Evolutionary conservation across 92 coral and sea anemone genomes (phyloP).

Genomic region (Epizoanthus rinbou): DNA sequence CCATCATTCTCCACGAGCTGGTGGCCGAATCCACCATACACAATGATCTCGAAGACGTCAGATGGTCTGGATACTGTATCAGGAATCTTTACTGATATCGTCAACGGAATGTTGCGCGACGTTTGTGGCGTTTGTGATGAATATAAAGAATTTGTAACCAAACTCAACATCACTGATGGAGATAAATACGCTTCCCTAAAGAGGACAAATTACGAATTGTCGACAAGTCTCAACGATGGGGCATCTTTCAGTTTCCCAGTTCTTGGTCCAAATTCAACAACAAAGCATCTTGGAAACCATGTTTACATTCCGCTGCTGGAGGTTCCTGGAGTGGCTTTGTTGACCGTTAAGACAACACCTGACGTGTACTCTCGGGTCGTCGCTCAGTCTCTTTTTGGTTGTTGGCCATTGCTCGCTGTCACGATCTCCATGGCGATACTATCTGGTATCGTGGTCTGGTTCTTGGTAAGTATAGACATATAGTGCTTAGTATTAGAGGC

Average conservation of each 20-base stretch:
- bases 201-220: conserved; percentile 4
- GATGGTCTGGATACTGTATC: not conserved
- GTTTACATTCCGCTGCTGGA: conserved; percentile 45
- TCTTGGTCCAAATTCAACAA: conserved; percentile 40
- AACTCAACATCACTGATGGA: conserved; percentile 4
- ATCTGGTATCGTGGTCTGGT: conserved; percentile 50
- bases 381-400: conserved; percentile 8
- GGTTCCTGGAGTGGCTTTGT: conserved; percentile 42
- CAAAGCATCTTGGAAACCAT: conserved; percentile 18
- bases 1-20: conserved; percentile 31
- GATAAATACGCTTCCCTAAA: not conserved
- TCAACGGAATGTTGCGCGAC: conserved; percentile 2
- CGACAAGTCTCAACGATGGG: conserved; percentile 19
- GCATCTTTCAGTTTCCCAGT: conserved; percentile 47
- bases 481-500: too few relatives aligned
- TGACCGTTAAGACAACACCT: conserved; percentile 32
- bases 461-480: conserved; percentile 27
- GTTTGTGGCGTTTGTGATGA: conserved; percentile 45
- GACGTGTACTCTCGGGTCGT: conserved; percentile 21
- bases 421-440: conserved; percentile 21
- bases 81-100: conserved; percentile 13
- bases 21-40: conserved; percentile 50
- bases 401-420: conserved; percentile 29
- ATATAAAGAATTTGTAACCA: conserved; percentile 13
- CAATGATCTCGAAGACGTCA: not conserved